Evolutionary conservation across 2,113 vertebrate genomes (phyloP).

Genomic region (Syrmaticus mikado): DNA sequence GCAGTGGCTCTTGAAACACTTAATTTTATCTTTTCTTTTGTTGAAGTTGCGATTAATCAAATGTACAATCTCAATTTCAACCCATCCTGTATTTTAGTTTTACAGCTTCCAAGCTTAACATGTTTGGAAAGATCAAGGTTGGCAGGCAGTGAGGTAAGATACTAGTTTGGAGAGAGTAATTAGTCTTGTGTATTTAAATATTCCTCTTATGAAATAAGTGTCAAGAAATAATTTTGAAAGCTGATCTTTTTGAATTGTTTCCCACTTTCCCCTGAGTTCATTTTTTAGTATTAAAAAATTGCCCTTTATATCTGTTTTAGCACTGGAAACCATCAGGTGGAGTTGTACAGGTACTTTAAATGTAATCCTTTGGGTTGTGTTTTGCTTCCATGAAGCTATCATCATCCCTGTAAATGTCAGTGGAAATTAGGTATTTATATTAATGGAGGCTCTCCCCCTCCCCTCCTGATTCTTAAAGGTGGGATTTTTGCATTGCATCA

Average conservation of each 20-base stretch:
- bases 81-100: background rate
- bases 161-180: background rate
- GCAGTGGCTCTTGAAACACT: background rate
- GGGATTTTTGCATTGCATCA: constrained; percentile 32
- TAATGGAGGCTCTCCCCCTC: background rate
- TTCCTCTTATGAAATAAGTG: background rate
- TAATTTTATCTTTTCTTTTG: background rate
- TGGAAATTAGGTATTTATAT: constrained; percentile 63
- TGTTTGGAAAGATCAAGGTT: background rate
- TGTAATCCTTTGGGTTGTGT: constrained; percentile 54
- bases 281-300: constrained; percentile 52
- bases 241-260: background rate
- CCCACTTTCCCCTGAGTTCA: constrained; percentile 35
- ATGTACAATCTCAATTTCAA: background rate
- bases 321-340: constrained; percentile 45
- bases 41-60: background rate
- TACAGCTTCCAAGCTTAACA: background rate
- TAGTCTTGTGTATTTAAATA: constrained; percentile 16
- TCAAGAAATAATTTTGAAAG: constrained; percentile 1
- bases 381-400: constrained; percentile 53
- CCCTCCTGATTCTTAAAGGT: background rate
- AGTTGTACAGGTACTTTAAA: constrained; percentile 43
- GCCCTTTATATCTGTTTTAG: constrained; percentile 38
- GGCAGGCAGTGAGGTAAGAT: background rate
- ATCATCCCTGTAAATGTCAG: constrained; percentile 67